Conservation (phyloP, 2,888 invertebrate genomes). For the Hydrotaea cyrtoneurina region DNA sequence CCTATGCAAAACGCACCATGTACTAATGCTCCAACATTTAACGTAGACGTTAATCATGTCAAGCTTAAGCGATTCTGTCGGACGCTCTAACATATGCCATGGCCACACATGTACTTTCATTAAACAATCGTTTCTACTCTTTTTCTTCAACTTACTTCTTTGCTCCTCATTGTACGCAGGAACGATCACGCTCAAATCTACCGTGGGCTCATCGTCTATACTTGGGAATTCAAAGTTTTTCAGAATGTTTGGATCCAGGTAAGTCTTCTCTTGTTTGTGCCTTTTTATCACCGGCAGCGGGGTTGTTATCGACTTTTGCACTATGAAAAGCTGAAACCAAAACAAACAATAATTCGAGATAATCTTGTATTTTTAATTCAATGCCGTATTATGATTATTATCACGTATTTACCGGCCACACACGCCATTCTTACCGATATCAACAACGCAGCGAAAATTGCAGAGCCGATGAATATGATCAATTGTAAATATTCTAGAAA, state of each 20-base stretch:
- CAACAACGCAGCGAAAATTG: slow-evolving; percentile 69
- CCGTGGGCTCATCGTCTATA: slow-evolving; percentile 85
- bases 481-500: slow-evolving; percentile 70
- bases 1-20: no score
- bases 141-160: slow-evolving; percentile 87
- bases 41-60: no score
- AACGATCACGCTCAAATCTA: slow-evolving; percentile 94
- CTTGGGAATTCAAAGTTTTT: slow-evolving; percentile 86
- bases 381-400: no score
- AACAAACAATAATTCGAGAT: not conserved
- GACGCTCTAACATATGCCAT: not conserved
- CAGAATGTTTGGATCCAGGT: slow-evolving; percentile 84
- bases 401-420: not conserved
- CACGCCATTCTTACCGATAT: slow-evolving; percentile 69
- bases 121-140: no score
- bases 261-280: slow-evolving; percentile 89
- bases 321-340: slow-evolving; percentile 83
- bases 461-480: slow-evolving; percentile 71
- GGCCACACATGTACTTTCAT: not conserved
- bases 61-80: no score
- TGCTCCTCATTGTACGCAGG: slow-evolving; percentile 98
- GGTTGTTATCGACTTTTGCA: slow-evolving; percentile 84
- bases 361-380: no score
- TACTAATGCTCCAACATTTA: no score
- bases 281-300: slow-evolving; percentile 86